These are phyloP conservation scores for Arctopsyche grandis DNA, from an alignment of 1,140 invertebrate genomes.

Conservation along the genomic window DNA sequence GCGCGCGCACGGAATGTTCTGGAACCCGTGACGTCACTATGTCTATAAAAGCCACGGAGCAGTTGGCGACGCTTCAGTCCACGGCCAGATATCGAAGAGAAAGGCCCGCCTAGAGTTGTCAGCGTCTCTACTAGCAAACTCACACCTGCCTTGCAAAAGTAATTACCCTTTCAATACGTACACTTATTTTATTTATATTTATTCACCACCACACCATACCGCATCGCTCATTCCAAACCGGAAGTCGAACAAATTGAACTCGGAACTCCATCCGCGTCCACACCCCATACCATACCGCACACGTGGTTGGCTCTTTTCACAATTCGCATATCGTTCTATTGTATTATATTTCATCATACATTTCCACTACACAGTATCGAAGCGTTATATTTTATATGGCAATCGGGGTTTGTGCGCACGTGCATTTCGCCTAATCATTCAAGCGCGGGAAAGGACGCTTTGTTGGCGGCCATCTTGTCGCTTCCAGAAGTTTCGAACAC, in stretches of 20 bases:
- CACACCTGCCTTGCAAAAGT: background rate
- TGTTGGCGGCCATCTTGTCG: background rate
- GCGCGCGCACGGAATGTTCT: conserved; percentile 47
- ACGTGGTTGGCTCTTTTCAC: too few species aligned
- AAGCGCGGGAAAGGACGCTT: background rate
- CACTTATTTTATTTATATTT: too few species aligned
- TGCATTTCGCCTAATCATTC: background rate
- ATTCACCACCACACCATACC: background rate
- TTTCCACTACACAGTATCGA: too few species aligned
- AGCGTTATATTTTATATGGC: too few species aligned
- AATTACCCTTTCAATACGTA: background rate
- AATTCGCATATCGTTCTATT: too few species aligned
- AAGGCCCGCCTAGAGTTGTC: background rate
- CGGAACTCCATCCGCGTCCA: too few species aligned
- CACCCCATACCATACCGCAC: too few species aligned
- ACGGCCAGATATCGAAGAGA: background rate
- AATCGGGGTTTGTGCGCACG: too few species aligned
- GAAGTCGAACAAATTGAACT: too few species aligned
- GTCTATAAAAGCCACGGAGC: conserved; percentile 39
- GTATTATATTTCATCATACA: too few species aligned
- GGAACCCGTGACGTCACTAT: conserved; percentile 50
- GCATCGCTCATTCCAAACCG: too few species aligned
- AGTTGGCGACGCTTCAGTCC: conserved; percentile 15
- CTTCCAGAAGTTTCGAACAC: background rate
- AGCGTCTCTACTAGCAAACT: background rate